phyloP scores from a whole-genome alignment of 2,797 vertebrate genomes.

The Spatula versicolor region DNA sequence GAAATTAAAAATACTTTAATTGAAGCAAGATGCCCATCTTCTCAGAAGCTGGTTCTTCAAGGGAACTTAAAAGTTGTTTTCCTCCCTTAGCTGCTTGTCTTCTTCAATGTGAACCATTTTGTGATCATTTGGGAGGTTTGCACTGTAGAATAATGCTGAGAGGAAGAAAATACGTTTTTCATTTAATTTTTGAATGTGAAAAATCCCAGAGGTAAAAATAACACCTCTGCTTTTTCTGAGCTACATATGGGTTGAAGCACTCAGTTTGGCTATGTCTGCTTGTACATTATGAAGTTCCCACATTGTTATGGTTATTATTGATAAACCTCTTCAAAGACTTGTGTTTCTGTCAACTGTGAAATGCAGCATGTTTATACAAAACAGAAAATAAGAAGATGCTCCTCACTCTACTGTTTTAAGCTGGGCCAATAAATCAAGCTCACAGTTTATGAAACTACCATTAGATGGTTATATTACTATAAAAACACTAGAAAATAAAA shows the following conservation, averaged over 20 bases:
- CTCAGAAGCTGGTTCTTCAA: background rate
- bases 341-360: conserved; percentile 40
- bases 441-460: conserved; percentile 51
- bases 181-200: conserved; percentile 1
- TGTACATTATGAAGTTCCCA: background rate
- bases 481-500: conserved; percentile 63
- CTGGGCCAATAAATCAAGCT: conserved; percentile 29
- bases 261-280: background rate
- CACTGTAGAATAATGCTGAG: background rate
- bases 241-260: background rate
- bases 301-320: background rate
- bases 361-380: conserved; percentile 49
- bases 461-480: conserved; percentile 58
- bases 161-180: background rate
- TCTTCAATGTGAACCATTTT: background rate
- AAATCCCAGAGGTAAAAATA: background rate
- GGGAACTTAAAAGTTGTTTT: background rate
- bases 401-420: conserved; percentile 54
- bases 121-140: background rate
- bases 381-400: conserved; percentile 63
- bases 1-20: background rate
- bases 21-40: background rate
- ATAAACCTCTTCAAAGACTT: conserved; percentile 51
- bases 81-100: background rate
- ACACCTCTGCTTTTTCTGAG: background rate